Base-by-base conservation (phyloP, 1,140 invertebrate species). In the Lepidostoma basale region DNA sequence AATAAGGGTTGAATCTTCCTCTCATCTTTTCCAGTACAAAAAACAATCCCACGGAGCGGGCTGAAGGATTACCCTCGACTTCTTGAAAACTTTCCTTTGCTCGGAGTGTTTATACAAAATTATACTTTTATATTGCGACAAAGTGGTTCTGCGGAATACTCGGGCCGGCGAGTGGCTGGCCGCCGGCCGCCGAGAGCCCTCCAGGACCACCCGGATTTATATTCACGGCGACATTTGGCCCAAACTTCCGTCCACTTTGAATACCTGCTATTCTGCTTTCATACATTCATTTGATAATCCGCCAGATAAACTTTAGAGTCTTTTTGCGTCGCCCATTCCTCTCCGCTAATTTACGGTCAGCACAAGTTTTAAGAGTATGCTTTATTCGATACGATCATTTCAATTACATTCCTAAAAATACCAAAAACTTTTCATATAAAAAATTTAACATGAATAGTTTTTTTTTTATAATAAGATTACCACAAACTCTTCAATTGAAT, bases 31-130 rank as follows among this genome's bases (percentile, higher is more conserved):
- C 52, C 52, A 36, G 52, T 16, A 56, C 28, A 56, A 56, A 36
- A 22, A 56, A 56, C 52, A 56, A 56, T 39, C 18, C 52, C 3
- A 23, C 18, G 42, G 18, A 20, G 52, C n/a, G 52, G 22, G 22
- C 18, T 28, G 52, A 56, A 56, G 45, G 62, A 64, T 52, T 64
- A 64, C 44, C 45, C 33, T 25, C 22, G 28, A 62, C 23, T 62
- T 56, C 52, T 56, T 49, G 26, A 45, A 64, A 64, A 64, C 26
- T 64, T 64, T 49, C 45, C 26, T 30, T 63, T 63, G 62, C 23
- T 63, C 49, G 26, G 44, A 63, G 63, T 70, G 69, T 67, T 70
- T 70, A 62, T 65, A 40, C 60, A 62, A 70, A 70, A 70, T 70
- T 67, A 66, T 70, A 70, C 69, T 70, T 70, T 70, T 64, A 70